Evolutionary conservation across 2,888 invertebrate species (phyloP).

Genomic region (Epirrhoe alternata): DNA sequence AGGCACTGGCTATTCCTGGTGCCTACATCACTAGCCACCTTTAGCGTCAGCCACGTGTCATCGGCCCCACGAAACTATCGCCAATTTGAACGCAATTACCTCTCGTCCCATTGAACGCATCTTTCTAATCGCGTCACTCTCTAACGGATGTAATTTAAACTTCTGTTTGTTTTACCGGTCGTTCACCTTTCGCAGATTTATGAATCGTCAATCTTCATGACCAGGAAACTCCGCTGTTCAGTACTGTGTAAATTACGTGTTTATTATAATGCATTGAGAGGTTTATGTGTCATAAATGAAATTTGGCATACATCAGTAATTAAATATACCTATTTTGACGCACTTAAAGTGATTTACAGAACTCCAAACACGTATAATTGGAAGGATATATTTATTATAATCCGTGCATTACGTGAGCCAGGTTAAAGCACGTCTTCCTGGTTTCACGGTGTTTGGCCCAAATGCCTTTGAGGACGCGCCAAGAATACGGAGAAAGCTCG

Average conservation of each 20-base stretch:
- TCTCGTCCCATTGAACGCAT: conserved; percentile 39
- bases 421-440: conserved; percentile 62
- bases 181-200: conserved; percentile 36
- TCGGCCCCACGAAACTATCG: conserved; percentile 58
- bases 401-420: conserved; percentile 52
- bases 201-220: conserved; percentile 27
- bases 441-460: conserved; percentile 66
- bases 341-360: conserved; percentile 47
- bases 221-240: conserved; percentile 18
- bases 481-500: conserved; percentile 76
- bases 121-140: conserved; percentile 35
- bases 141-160: conserved; percentile 32
- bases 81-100: conserved; percentile 50
- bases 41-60: conserved; percentile 73
- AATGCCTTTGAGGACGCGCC: conserved; percentile 75
- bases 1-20: conserved; percentile 63
- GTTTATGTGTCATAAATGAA: conserved; percentile 30
- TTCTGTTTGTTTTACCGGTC: conserved; percentile 36
- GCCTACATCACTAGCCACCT: conserved; percentile 71
- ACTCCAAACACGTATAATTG: conserved; percentile 51
- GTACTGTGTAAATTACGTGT: conserved; percentile 23
- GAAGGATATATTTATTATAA: conserved; percentile 44
- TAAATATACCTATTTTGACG: conserved; percentile 33
- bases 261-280: conserved; percentile 24
- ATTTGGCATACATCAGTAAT: conserved; percentile 40